phyloP scores from a whole-genome alignment of 2,113 vertebrate species.

The Cnemophilus loriae region DNA sequence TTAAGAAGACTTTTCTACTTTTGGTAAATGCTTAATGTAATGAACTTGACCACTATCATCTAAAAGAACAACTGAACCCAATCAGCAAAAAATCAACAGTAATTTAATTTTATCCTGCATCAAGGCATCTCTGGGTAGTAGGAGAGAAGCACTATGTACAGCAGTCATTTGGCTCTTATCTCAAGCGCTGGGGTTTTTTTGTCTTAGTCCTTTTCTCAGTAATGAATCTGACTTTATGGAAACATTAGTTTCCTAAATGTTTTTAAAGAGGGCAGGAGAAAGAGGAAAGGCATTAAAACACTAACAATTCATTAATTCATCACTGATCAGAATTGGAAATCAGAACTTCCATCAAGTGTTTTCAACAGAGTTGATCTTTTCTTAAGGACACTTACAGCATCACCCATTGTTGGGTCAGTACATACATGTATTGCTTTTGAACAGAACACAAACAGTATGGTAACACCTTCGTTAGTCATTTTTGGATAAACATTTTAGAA shows the following conservation, averaged over 20 bases:
- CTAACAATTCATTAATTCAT: not conserved
- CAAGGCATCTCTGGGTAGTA: not conserved
- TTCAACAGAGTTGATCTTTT: not conserved
- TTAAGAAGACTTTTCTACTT: not conserved
- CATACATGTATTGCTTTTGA: not conserved
- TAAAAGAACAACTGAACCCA: not conserved
- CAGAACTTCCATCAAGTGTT: not conserved
- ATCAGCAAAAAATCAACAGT: not conserved
- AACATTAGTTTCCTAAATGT: not conserved
- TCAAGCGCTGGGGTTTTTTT: not conserved
- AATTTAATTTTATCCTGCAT: conserved; percentile 2
- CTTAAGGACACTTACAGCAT: not conserved
- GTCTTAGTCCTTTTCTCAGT: not conserved
- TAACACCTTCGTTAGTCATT: not conserved
- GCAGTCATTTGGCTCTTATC: not conserved
- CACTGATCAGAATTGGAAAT: not conserved
- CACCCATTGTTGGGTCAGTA: not conserved
- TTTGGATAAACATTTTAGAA: not conserved
- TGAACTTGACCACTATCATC: not conserved
- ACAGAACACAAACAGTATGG: not conserved
- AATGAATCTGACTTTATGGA: not conserved
- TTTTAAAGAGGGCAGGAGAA: not conserved
- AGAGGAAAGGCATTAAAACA: not conserved
- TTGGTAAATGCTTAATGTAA: not conserved
- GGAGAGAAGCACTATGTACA: not conserved